These are phyloP conservation scores for Eupithecia centaureata DNA, from an alignment of 2,888 invertebrate species.

Conservation along the genomic window DNA sequence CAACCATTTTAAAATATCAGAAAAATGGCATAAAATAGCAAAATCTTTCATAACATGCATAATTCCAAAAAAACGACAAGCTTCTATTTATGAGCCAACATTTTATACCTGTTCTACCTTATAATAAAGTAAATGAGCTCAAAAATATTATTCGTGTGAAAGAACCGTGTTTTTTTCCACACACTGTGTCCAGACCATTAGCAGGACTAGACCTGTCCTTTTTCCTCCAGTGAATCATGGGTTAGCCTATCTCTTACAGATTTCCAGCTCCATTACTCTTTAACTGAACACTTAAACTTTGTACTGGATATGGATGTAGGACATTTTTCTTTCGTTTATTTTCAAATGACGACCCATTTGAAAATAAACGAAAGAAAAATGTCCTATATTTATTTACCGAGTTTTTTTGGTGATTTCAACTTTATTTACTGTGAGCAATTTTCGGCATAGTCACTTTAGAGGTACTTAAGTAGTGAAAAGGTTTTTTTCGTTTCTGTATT, in stretches of 20 bases:
- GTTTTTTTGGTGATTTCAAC: background rate
- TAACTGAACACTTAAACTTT: constrained; percentile 65
- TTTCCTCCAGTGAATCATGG: constrained; percentile 51
- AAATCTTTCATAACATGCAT: too few relatives aligned
- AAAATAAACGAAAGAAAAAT: too few relatives aligned
- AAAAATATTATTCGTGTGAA: background rate
- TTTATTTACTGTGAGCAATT: background rate
- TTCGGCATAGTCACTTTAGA: background rate
- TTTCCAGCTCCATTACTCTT: constrained; percentile 61
- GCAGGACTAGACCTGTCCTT: constrained; percentile 64
- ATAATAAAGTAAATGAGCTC: too few relatives aligned
- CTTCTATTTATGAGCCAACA: too few relatives aligned
- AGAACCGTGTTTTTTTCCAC: constrained; percentile 5
- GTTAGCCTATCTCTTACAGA: constrained; percentile 64
- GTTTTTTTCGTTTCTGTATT: background rate
- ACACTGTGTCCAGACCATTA: constrained; percentile 58
- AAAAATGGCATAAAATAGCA: too few relatives aligned
- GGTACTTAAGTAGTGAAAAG: background rate
- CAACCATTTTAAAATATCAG: too few relatives aligned
- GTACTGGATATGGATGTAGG: constrained; percentile 46
- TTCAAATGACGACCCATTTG: too few relatives aligned
- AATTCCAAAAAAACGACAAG: too few relatives aligned
- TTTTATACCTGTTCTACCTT: too few relatives aligned
- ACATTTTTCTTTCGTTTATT: constrained; percentile 49
- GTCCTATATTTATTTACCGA: background rate